Evolutionary conservation across 2,113 vertebrate species (phyloP).

Genomic region (Hydrolagus affinis): DNA sequence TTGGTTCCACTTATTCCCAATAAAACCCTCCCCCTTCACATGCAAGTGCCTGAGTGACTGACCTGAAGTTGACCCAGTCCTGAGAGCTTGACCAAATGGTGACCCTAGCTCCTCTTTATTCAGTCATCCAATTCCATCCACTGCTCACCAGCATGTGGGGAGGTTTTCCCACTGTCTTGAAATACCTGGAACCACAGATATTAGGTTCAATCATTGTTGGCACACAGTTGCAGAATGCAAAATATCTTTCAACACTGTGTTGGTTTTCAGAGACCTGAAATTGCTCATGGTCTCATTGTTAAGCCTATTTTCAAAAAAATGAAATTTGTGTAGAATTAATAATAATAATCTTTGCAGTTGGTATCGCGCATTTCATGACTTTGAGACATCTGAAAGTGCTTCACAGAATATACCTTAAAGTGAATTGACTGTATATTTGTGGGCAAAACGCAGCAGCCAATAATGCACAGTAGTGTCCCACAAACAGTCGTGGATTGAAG

Average conservation of each 20-base stretch:
- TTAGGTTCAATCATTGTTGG: not conserved
- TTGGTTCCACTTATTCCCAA: not conserved
- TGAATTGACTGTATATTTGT: no score
- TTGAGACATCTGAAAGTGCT: no score
- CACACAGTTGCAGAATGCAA: not conserved
- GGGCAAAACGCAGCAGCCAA: no score
- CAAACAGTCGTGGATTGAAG: no score
- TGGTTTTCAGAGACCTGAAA: no score
- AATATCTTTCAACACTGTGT: not conserved
- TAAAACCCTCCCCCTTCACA: not conserved
- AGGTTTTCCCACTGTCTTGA: not conserved
- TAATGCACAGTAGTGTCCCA: no score
- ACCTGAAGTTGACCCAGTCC: not conserved
- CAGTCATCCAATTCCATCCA: not conserved
- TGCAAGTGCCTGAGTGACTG: not conserved
- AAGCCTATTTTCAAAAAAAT: no score
- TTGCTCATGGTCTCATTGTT: no score
- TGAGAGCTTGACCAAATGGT: not conserved
- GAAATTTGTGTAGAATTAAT: no score
- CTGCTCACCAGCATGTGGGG: not conserved
- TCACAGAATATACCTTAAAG: no score
- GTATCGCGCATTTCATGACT: no score
- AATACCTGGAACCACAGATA: not conserved
- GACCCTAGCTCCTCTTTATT: not conserved
- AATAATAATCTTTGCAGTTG: no score